Conservation (phyloP, 2,797 vertebrate species). For the Hybognathus amarus region DNA sequence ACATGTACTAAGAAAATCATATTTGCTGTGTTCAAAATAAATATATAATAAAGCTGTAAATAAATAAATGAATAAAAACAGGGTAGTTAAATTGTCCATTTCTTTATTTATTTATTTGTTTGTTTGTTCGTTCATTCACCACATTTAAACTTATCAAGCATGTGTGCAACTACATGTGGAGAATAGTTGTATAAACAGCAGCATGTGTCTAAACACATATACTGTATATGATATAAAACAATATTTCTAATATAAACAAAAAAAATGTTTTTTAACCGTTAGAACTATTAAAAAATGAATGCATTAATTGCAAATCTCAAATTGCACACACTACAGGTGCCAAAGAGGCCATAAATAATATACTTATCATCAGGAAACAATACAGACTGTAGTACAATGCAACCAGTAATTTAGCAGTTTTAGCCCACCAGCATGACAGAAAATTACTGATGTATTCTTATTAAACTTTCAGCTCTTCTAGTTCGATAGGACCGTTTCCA, state of each 20-base stretch:
- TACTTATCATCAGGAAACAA: constrained; percentile 57
- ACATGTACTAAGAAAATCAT: background rate
- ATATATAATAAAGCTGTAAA: background rate
- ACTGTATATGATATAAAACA: background rate
- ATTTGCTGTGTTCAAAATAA: background rate
- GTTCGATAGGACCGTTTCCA: constrained; percentile 57
- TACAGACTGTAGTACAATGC: constrained; percentile 49
- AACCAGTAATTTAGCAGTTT: constrained; percentile 59
- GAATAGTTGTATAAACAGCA: background rate
- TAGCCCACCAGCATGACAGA: constrained; percentile 56
- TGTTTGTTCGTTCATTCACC: background rate
- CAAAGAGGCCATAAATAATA: constrained; percentile 25
- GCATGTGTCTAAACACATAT: background rate
- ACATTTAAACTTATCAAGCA: background rate
- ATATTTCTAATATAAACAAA: background rate
- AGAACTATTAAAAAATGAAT: constrained; percentile 33
- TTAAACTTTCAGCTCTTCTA: constrained; percentile 60
- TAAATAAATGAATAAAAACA: background rate
- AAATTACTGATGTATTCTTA: constrained; percentile 63
- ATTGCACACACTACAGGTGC: constrained; percentile 16
- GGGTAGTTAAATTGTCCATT: background rate
- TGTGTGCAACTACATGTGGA: background rate
- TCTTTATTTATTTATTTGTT: too few relatives aligned
- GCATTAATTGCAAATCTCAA: constrained; percentile 37
- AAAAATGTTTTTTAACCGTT: too few relatives aligned